These are phyloP conservation scores for Fopius arisanus DNA, from an alignment of 1,140 invertebrate genomes.

Conservation along the genomic window DNA sequence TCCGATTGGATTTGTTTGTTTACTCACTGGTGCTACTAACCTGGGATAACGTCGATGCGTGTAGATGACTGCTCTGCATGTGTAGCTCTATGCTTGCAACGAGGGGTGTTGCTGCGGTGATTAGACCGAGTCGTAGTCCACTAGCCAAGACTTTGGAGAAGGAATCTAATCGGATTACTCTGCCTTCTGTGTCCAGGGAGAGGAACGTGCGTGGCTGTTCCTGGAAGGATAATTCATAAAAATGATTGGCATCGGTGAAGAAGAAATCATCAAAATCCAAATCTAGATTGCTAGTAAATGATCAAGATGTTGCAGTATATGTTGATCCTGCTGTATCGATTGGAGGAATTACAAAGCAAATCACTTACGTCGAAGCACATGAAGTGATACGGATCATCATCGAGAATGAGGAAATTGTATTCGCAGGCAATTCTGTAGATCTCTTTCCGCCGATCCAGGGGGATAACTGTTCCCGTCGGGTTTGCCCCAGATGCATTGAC, in stretches of 20 bases:
- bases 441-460: slow-evolving; percentile 71
- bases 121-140: slow-evolving; percentile 75
- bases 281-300: too few species aligned
- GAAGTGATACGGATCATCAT: slow-evolving; percentile 85
- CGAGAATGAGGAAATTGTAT: slow-evolving; percentile 80
- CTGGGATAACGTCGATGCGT: slow-evolving; percentile 78
- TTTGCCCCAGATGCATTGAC: slow-evolving; percentile 71
- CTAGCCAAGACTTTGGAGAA: slow-evolving; percentile 82
- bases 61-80: slow-evolving; percentile 76
- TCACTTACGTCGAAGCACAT: slow-evolving; percentile 71
- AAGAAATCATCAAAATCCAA: too few species aligned
- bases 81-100: slow-evolving; percentile 73
- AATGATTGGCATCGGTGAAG: too few species aligned
- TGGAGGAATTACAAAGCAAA: too few species aligned
- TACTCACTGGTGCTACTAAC: slow-evolving; percentile 56
- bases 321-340: too few species aligned
- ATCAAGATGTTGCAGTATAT: too few species aligned
- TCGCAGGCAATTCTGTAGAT: slow-evolving; percentile 79
- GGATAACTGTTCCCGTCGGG: slow-evolving; percentile 75
- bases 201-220: slow-evolving; percentile 73
- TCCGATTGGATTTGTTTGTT: neutral
- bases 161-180: slow-evolving; percentile 81
- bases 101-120: slow-evolving; percentile 73
- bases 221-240: slow-evolving; percentile 46
- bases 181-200: slow-evolving; percentile 78